Percentiles rank a stretch among this genome's conserved stretches.
Evolutionary conservation across 2,888 invertebrate genomes (phyloP).

Genomic region (Lepidonotus clava): DNA sequence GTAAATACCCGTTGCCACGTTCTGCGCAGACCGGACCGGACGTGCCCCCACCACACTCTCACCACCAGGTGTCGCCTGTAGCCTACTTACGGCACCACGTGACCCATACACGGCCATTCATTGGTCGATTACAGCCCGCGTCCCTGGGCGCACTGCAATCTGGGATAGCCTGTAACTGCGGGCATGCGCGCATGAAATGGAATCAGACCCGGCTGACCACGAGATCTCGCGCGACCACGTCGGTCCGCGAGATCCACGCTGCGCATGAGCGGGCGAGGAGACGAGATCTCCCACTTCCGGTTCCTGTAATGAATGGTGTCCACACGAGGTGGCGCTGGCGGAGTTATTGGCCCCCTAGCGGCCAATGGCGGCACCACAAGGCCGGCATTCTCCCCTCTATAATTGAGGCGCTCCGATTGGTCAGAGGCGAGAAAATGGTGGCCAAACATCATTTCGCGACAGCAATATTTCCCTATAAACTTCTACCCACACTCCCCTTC

Average conservation of each 20-base stretch:
- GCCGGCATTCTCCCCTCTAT: neutral
- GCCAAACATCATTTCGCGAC: neutral
- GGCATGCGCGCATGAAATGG: conserved; percentile 13
- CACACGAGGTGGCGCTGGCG: neutral
- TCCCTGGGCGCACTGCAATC: neutral
- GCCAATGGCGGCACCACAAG: neutral
- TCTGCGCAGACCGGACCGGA: too few species aligned
- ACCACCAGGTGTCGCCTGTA: too few species aligned
- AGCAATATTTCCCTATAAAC: neutral
- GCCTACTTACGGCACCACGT: too few species aligned
- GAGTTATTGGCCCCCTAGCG: neutral
- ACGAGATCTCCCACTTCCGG: conserved; percentile 8
- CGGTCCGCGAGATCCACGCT: neutral
- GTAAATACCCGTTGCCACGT: too few species aligned
- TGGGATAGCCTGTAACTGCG: neutral
- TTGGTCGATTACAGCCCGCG: neutral
- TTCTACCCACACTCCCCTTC: neutral
- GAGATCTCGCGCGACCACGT: neutral
- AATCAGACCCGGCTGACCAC: neutral
- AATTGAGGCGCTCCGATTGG: neutral
- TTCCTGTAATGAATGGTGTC: conserved; percentile 24
- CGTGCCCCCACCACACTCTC: too few species aligned
- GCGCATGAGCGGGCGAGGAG: neutral
- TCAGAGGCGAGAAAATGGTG: too few species aligned
- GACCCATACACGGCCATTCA: neutral